Evolutionary conservation across 2,113 vertebrate genomes (phyloP), one percentile per base, ranked within the genome.

Genomic region (Solea senegalensis): DNA sequence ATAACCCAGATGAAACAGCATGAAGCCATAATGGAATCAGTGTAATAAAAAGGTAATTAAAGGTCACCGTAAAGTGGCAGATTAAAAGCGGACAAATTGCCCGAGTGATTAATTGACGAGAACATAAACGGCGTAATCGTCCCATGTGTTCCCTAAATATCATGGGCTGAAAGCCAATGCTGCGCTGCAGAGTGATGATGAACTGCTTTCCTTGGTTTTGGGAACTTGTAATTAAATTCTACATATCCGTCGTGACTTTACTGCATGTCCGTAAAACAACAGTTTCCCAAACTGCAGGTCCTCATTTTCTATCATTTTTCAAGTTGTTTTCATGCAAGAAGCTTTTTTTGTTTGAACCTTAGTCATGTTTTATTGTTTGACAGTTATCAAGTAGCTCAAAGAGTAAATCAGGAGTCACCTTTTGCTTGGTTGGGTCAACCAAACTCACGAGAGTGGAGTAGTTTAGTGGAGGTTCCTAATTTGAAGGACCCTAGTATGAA

Each of bases 51-150:
- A 60, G 34, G 15, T 57, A 53, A 81, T 69, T 72, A 72, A 75
- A 78, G 67, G 67, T 72, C 78, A 57, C 8, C 11, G n/a, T 27
- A 15, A 73, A 70, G 3, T 1, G 0, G 9, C 59, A 54, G 51
- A 69, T 57, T 74, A 48, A 58, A 66, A 55, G 57, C 9, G 66
- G 48, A 69, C 62, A 85, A 75, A 81, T 78, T 50, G 52, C 51
- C 11, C 45, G 6, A 34, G 21, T 65, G 50, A 68, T 78, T 78
- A 68, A 75, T 65, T 59, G 73, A 51, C 3, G 8, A 41, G 26
- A 16, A 46, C 54, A 76, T 48, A 66, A 74, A 60, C 45, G n/a
- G 16, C 26, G 71, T 52, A 58, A 67, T 78, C 21, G 1, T 14
- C 64, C 3, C 58, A 51, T 13, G 46, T 76, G 68, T 68, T 53